Base-by-base conservation (phyloP, 2,888 invertebrate genomes). In the Andrena trimmerana region DNA sequence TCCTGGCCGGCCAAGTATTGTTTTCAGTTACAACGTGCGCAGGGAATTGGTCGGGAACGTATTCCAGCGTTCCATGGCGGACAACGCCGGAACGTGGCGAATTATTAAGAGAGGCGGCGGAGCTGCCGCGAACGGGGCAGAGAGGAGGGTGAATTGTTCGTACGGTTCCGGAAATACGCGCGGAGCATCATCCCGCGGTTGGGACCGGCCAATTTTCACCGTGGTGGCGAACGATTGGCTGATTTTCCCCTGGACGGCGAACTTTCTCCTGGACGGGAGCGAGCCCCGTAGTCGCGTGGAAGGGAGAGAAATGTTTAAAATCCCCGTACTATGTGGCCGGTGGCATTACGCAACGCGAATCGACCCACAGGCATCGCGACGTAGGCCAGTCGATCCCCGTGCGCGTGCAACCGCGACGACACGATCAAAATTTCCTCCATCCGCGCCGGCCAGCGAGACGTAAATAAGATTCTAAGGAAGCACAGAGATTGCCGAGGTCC, bases 261-360 rank as follows among this genome's bases (percentile, higher is more conserved):
- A 88, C 88, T 88, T 88, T 88, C 88, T 88, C 88, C 71, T 83
- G 71, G 69, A 69, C 83, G 71, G 36, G 70, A 71, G 42, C 33
- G 50, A 33, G 31, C 67, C 24, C 67, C 20, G 13, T n/a, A 16
- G 2, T n/a, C 67, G 29, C 52, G 29, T 31, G 66, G 59, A 63
- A 52, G 63, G 31, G 77, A 78, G 63, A 52, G 76, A 89, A 81
- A 83, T 85, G 83, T 87, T 88, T 86, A 72, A 85, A 86, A 88
- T 83, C 84, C n/a, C 62, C 59, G 68, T 69, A 57, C 16, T 16
- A 16, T 16, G 42, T 31, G 68, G 65, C 42, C 74, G 60, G 69
- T 31, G 62, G 29, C 36, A 81, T 85, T 86, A 87, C 85, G 81
- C 79, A 86, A 88, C 67, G 54, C 63, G 13, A 29, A 75, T 59